phyloP scores from a whole-genome alignment of 2,113 vertebrate genomes.

The Menura novaehollandiae region DNA sequence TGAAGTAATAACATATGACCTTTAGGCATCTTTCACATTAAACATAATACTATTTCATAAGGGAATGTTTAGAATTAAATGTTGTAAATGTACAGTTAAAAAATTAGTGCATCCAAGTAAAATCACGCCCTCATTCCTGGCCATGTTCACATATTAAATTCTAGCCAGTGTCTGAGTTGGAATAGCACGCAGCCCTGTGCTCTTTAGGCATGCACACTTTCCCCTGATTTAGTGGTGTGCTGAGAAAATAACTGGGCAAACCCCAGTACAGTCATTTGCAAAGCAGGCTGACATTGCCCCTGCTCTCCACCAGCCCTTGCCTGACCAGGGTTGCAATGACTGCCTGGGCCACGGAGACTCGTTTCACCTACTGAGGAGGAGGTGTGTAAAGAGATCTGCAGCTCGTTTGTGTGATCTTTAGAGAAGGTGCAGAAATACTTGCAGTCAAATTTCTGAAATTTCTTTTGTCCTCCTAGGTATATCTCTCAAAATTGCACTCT shows the following conservation, averaged over 20 bases:
- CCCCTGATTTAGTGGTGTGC: background rate
- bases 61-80: background rate
- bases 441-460: background rate
- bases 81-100: background rate
- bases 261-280: background rate
- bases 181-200: background rate
- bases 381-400: background rate
- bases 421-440: background rate
- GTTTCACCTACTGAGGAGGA: background rate
- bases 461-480: background rate
- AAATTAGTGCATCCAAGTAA: background rate
- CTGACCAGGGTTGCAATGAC: background rate
- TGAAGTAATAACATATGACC: background rate
- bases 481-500: background rate
- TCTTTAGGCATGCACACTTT: background rate
- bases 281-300: fast-evolving
- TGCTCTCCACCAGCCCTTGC: background rate
- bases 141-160: background rate
- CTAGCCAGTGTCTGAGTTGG: background rate
- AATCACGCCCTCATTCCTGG: background rate
- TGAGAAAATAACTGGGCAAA: background rate
- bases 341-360: background rate
- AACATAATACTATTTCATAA: background rate
- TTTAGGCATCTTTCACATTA: background rate
- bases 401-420: background rate